These are phyloP conservation scores for Brachypodius melanocephalos DNA, from an alignment of 2,113 vertebrate genomes.

Conservation along the genomic window DNA sequence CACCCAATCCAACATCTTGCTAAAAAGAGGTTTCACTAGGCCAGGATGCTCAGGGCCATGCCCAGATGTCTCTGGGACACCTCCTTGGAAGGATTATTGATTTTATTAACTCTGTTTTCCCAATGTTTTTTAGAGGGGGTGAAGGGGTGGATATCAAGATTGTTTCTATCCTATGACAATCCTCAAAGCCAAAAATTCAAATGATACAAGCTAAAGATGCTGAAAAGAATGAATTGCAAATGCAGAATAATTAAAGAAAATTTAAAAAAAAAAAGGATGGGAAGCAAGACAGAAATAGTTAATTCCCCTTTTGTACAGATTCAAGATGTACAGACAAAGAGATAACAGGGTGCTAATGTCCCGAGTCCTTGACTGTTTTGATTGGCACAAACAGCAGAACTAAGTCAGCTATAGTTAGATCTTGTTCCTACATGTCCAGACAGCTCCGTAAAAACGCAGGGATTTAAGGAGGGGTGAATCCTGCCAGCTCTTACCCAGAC, in stretches of 20 bases:
- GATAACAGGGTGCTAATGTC: background rate
- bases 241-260: background rate
- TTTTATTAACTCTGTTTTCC: background rate
- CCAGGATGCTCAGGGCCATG: background rate
- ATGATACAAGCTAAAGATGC: background rate
- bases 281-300: background rate
- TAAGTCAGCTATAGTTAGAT: background rate
- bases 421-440: conserved; percentile 27
- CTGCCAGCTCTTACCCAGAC: background rate
- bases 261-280: background rate
- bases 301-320: background rate
- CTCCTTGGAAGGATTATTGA: background rate
- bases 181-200: background rate
- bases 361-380: background rate
- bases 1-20: background rate
- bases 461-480: background rate
- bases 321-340: background rate
- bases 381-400: background rate
- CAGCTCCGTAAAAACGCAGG: conserved; percentile 11
- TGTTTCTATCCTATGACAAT: background rate
- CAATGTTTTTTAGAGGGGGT: accelerated
- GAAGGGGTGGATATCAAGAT: background rate
- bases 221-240: background rate
- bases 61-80: background rate
- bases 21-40: background rate